Percentiles rank a stretch among this genome's conserved stretches.
Evolutionary conservation across 2,113 vertebrate genomes (phyloP).

Genomic region (Lycocorax pyrrhopterus): DNA sequence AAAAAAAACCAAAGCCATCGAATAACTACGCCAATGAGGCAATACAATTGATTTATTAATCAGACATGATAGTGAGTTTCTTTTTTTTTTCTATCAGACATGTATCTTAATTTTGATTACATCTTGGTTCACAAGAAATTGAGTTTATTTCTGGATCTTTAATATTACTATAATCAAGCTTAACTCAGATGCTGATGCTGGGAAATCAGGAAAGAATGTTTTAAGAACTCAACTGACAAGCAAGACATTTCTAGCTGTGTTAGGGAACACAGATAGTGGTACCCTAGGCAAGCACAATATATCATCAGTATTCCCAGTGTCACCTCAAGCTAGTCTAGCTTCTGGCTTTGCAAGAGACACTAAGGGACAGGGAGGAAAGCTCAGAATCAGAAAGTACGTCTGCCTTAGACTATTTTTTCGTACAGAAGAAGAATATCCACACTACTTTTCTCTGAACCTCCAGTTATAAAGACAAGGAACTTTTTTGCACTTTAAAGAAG

Average conservation of each 20-base stretch:
- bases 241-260: background rate
- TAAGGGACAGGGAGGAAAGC: background rate
- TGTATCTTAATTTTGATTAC: background rate
- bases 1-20: background rate
- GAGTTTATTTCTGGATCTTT: background rate
- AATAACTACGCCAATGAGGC: background rate
- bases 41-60: background rate
- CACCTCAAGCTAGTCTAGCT: background rate
- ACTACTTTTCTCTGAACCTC: background rate
- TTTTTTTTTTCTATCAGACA: background rate
- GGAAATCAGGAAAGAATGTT: background rate
- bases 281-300: background rate
- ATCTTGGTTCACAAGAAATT: background rate
- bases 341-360: background rate
- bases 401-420: background rate
- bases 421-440: background rate
- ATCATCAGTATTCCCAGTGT: slow-evolving; percentile 5
- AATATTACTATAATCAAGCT: background rate
- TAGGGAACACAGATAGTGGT: background rate
- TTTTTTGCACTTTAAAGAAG: background rate
- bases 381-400: background rate
- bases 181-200: background rate
- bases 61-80: background rate
- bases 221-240: background rate
- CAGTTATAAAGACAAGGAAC: background rate